Evolutionary conservation across 2,113 vertebrate species (phyloP).

Genomic region (Andinoacara biseriatus): DNA sequence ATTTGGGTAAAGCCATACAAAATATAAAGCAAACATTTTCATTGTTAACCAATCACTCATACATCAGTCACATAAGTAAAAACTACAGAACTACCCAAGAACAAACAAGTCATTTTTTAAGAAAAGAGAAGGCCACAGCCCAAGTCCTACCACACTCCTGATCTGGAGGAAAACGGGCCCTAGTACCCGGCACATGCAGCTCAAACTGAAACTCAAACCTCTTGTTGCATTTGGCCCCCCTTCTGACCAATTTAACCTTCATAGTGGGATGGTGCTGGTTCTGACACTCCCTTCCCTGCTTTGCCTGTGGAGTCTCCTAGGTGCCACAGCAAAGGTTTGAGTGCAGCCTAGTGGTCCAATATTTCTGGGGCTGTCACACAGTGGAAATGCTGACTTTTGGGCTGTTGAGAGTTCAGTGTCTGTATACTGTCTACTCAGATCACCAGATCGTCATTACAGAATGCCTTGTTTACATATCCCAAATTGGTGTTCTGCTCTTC

Average conservation of each 20-base stretch:
- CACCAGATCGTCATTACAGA: constrained; percentile 78
- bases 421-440: constrained; percentile 10
- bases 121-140: constrained; percentile 11
- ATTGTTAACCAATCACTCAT: constrained; percentile 25
- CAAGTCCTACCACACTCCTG: constrained; percentile 28
- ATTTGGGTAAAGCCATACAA: neutral
- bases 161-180: constrained; percentile 56
- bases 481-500: neutral
- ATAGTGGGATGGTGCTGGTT: constrained; percentile 49
- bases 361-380: constrained; percentile 37
- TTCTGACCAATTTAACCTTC: constrained; percentile 72
- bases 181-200: constrained; percentile 77
- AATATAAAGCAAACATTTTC: neutral
- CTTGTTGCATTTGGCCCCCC: constrained; percentile 72
- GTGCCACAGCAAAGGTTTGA: constrained; percentile 45
- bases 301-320: constrained; percentile 44
- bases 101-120: neutral
- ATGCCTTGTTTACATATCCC: constrained; percentile 84
- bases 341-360: constrained; percentile 29
- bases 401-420: constrained; percentile 33
- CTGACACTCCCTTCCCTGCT: constrained; percentile 51
- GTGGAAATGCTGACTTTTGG: constrained; percentile 27
- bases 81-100: constrained; percentile 21
- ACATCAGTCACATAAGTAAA: constrained; percentile 6
- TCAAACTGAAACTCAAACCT: constrained; percentile 82